Evolutionary conservation across 2,888 invertebrate genomes (phyloP).

Genomic region (Tenthredo amoena): DNA sequence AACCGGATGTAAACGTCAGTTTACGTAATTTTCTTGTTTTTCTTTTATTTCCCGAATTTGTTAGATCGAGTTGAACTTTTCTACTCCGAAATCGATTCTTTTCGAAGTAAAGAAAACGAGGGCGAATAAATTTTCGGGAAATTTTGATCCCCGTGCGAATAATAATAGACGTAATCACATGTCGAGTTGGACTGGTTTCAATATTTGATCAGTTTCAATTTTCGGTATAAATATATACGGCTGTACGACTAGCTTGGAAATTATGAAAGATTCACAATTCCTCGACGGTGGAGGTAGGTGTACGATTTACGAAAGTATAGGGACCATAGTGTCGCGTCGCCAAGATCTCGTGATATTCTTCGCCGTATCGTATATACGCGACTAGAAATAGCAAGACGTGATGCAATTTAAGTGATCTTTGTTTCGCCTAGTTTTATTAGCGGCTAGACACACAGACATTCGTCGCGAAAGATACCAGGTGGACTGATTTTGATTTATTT

Average conservation of each 20-base stretch:
- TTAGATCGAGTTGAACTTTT: too few species aligned
- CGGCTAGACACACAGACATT: neutral
- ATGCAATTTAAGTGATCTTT: slow-evolving; percentile 46
- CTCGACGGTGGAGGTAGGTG: neutral
- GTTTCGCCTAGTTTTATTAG: slow-evolving; percentile 20
- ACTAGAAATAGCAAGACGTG: slow-evolving; percentile 44
- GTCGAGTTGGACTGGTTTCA: neutral
- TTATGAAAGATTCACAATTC: neutral
- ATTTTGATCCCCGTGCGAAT: neutral
- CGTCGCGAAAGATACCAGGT: neutral
- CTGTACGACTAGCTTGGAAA: neutral
- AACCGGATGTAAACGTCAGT: neutral
- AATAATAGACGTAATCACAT: neutral
- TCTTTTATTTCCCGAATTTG: neutral
- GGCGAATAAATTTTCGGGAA: too few species aligned
- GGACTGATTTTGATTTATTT: too few species aligned
- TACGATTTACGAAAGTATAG: neutral
- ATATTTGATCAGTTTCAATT: neutral
- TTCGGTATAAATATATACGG: neutral
- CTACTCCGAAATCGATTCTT: too few species aligned
- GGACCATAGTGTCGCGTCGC: neutral
- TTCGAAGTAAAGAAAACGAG: too few species aligned
- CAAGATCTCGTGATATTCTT: slow-evolving; percentile 40
- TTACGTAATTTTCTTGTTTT: neutral
- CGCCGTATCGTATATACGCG: neutral